Percentiles rank a stretch among this genome's conserved stretches.
Evolutionary conservation across 2,113 vertebrate species (phyloP).

Genomic region (Saccopteryx bilineata): DNA sequence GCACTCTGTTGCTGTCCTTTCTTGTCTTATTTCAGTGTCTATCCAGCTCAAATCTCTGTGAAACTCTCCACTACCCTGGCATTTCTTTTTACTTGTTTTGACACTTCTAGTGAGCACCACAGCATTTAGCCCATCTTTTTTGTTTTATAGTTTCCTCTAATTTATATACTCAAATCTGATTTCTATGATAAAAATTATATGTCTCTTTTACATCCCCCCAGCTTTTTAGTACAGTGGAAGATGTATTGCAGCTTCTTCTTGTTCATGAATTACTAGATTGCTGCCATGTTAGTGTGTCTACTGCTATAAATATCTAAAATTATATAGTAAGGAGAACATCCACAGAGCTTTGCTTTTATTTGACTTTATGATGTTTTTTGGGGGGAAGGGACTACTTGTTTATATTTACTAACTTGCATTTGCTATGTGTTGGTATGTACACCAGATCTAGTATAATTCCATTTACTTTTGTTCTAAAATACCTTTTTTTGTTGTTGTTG

Average conservation of each 20-base stretch:
- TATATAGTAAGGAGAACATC: background rate
- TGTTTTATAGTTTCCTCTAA: slow-evolving; percentile 1
- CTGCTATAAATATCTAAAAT: background rate
- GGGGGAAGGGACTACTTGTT: background rate
- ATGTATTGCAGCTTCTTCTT: slow-evolving; percentile 1
- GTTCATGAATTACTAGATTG: background rate
- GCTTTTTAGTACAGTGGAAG: background rate
- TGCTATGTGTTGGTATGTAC: background rate
- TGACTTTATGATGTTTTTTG: background rate
- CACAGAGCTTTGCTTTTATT: background rate
- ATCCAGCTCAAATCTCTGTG: background rate
- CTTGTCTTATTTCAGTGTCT: background rate
- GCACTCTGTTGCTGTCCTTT: background rate
- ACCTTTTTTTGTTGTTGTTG: background rate
- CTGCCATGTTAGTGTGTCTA: background rate
- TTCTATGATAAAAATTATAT: background rate
- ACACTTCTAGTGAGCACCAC: background rate
- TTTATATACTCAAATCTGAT: slow-evolving; percentile 35
- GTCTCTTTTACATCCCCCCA: background rate
- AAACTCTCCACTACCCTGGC: background rate
- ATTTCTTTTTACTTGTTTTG: slow-evolving; percentile 32
- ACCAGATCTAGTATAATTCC: background rate
- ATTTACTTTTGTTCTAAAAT: background rate
- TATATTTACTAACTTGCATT: background rate
- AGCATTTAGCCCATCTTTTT: background rate